Base-by-base conservation (phyloP, 2,113 vertebrate species). In the Brachypodius melanocephalos region DNA sequence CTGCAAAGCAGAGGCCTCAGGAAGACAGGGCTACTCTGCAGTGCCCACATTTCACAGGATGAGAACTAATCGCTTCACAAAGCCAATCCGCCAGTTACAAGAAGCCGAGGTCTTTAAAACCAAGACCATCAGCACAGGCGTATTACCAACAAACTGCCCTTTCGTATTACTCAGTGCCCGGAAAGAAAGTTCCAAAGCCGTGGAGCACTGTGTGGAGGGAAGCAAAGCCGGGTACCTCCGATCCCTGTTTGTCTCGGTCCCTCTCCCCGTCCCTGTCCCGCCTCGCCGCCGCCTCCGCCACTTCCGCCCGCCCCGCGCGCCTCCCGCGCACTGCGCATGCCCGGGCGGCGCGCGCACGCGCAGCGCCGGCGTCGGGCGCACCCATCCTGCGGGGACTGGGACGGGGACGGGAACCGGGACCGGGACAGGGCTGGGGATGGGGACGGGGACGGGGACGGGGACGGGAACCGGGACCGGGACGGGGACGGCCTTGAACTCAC, bases 291-390 rank as follows among this genome's bases (percentile, higher is more conserved):
- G 14, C 17, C 14, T 15, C 36, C 73, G n/a, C 55, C 31, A 17
- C 83, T 92, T 87, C 91, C 78, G 55, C 74, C 68, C n/a, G 2
- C 21, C 8, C 10, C 14, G 8, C 13, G 2, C 29, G 0, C 17
- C 9, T 0, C 4, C 26, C 6, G 5, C 36, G 3, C 32, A 24
- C 11, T 0, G 34, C 31, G 46, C 76, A 40, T 34, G 85, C 7
- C 3, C 28, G 0, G 4, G 4, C 2, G 1, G 0, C 0, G 19
- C 2, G 40, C 82, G 74, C 91, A 58, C 10, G 78, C 68, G 82
- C 28, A 4, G 6, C 2, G 4, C 3, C 4, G 2, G 21, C 2
- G 2, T 5, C 0, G 3, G 7, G 21, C 13, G 3, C 22, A 0
- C 10, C 28, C 22, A 11, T 1, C 22, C 28, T 10, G 10, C 1